Percentiles rank a stretch among this genome's conserved stretches.
Conservation (phyloP, 2,113 vertebrate species). For the Campylomormyrus tamandua region DNA sequence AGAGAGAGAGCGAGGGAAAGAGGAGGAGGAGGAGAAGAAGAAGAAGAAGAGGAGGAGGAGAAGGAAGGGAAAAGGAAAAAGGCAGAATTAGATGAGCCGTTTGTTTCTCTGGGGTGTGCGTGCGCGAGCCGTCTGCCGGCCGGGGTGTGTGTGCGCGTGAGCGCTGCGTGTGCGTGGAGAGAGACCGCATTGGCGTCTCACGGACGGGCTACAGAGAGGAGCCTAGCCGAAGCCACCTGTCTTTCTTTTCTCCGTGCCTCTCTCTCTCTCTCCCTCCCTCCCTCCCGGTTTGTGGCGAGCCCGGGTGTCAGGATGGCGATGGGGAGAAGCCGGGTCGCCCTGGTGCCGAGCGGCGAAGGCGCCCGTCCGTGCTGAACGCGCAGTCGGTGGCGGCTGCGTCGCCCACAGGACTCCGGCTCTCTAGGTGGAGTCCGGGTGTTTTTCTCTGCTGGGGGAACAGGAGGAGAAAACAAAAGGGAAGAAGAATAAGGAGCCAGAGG, state of each 20-base stretch:
- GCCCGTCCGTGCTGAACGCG: background rate
- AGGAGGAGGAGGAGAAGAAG: background rate
- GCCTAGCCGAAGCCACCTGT: conserved; percentile 17
- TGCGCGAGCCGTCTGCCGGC: background rate
- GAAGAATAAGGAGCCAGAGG: conserved; percentile 23
- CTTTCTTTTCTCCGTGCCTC: conserved; percentile 9
- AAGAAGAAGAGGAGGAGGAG: background rate
- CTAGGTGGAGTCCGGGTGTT: conserved; percentile 36
- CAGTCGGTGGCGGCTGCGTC: conserved; percentile 27
- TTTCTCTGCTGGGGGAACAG: conserved; percentile 5
- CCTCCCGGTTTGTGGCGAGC: conserved; percentile 15
- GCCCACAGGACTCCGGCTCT: conserved; percentile 24
- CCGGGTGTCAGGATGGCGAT: conserved; percentile 25
- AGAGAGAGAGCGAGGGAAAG: conserved; percentile 3
- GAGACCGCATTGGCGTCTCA: conserved; percentile 38
- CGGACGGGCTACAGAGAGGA: conserved; percentile 16
- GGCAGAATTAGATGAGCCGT: conserved; percentile 20
- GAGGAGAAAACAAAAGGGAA: conserved; percentile 18
- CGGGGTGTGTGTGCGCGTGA: conserved; percentile 22
- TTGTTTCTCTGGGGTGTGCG: conserved; percentile 30
- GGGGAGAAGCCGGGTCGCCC: background rate
- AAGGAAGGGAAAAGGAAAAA: conserved; percentile 9
- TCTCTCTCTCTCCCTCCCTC: conserved; percentile 23
- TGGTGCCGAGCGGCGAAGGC: conserved; percentile 20
- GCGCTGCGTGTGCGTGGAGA: conserved; percentile 19